Percentiles rank a stretch among this genome's conserved stretches.
Conservation (phyloP, 2,113 vertebrate species). For the Cynoglossus semilaevis region DNA sequence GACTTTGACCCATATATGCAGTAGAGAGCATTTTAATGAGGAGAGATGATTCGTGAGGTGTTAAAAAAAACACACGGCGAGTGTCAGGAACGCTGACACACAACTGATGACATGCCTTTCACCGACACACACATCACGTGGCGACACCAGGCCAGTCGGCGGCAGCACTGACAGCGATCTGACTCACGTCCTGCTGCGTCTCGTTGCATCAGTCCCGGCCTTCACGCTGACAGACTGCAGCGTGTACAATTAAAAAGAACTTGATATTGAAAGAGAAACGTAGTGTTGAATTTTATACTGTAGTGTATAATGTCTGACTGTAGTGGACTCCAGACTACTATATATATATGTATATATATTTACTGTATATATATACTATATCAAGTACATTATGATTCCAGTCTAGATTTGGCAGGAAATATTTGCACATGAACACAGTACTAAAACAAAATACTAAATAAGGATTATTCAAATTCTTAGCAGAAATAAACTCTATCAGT, state of each 20-base stretch:
- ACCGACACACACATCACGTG: conserved; percentile 38
- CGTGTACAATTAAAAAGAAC: conserved; percentile 34
- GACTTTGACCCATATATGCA: neutral
- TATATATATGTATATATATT: too few species aligned
- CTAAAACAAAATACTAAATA: neutral
- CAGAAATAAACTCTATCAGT: too few species aligned
- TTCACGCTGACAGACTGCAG: conserved; percentile 47
- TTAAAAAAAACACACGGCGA: conserved; percentile 38
- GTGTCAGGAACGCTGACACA: conserved; percentile 62
- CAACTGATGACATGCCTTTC: conserved; percentile 62
- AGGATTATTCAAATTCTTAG: too few species aligned
- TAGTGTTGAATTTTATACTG: neutral
- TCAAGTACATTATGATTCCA: too few species aligned
- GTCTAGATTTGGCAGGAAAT: too few species aligned
- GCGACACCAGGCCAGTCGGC: conserved; percentile 63
- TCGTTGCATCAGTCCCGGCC: conserved; percentile 43
- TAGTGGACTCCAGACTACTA: too few species aligned
- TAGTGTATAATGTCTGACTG: neutral
- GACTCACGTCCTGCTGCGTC: conserved; percentile 52
- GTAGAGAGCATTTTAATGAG: conserved; percentile 19
- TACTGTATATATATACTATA: too few species aligned
- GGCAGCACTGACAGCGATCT: conserved; percentile 57
- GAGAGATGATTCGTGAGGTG: conserved; percentile 54
- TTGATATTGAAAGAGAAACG: conserved; percentile 5
- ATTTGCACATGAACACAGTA: too few species aligned